Conservation (phyloP, 2,113 vertebrate species). For the Thunnus maccoyii region DNA sequence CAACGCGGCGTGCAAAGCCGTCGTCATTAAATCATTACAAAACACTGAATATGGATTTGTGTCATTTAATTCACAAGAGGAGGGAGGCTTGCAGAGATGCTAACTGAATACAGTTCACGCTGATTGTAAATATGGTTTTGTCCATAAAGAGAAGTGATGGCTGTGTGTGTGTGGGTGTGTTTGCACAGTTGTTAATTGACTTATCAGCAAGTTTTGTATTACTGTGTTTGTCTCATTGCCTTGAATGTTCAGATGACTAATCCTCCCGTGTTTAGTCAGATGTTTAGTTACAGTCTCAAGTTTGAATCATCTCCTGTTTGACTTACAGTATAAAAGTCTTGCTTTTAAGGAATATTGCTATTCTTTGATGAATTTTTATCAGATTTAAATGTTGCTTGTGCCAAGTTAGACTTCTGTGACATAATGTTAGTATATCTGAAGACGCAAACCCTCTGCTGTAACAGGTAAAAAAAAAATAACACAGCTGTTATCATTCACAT, state of each 20-base stretch:
- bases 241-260: background rate
- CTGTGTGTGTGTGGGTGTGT: slow-evolving; percentile 22
- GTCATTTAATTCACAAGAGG: slow-evolving; percentile 72
- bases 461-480: background rate
- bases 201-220: slow-evolving; percentile 23
- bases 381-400: too few relatives aligned
- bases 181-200: slow-evolving; percentile 33
- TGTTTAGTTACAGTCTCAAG: background rate
- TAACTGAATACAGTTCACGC: slow-evolving; percentile 65
- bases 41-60: slow-evolving; percentile 77
- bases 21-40: slow-evolving; percentile 76
- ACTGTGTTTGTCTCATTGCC: background rate
- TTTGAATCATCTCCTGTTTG: too few relatives aligned
- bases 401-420: too few relatives aligned
- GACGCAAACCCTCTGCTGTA: background rate
- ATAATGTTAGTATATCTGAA: too few relatives aligned
- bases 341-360: too few relatives aligned
- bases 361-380: too few relatives aligned
- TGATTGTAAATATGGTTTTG: slow-evolving; percentile 61
- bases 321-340: too few relatives aligned
- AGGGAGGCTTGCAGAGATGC: slow-evolving; percentile 41
- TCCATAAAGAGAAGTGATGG: slow-evolving; percentile 23
- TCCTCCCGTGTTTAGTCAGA: background rate
- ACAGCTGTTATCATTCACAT: background rate
- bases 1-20: slow-evolving; percentile 44